Base-by-base conservation (phyloP, 2,113 vertebrate species). In the Uria aalge region DNA sequence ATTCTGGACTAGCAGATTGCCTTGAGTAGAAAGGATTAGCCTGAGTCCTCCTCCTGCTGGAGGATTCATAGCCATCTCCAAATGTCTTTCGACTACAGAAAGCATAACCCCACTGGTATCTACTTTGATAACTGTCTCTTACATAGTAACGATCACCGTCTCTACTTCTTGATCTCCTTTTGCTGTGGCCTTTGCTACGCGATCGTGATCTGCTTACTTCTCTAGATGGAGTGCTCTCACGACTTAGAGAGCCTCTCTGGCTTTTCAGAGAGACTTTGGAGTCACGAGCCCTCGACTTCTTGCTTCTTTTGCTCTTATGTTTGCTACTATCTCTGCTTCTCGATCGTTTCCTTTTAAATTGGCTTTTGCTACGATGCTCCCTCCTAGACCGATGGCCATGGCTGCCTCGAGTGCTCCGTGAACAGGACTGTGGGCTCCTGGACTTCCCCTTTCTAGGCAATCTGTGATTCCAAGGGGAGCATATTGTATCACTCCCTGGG, bases 311-410 rank as follows among this genome's bases (percentile, higher is more conserved):
- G 21, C 72, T 96, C 64, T 85, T 98, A 0, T 96, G 93, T 89
- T 99, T 97, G 86, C 95, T 98, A 62, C 96, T 96, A 10, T 98
- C 98, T 94, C 96, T 98, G 94, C 98, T 98, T 93, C 96, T 98
- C 1, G 98, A 98, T 40, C 85, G 83, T 87, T 76, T 98, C 71
- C 87, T 97, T 93, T 95, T 98, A 30, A 77, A 88, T 17, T 96
- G 97, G 55, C 97, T 96, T 69, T 97, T 97, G 69, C 96, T 97
- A 48, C 9, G 94, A 87, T 96, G 97, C 64, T 98, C 98, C 83
- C 71, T 97, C 62, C 94, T 96, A 59, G 95, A 96, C 50, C 85
- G 88, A 90, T 93, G 95, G 60, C 96, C 85, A 59, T 85, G 95
- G 27, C 90, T 97, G 50, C 94, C 94, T 91, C 84, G 96, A 83